Evolutionary conservation across 2,797 vertebrate genomes (phyloP).

Genomic region (Vipera latastei): DNA sequence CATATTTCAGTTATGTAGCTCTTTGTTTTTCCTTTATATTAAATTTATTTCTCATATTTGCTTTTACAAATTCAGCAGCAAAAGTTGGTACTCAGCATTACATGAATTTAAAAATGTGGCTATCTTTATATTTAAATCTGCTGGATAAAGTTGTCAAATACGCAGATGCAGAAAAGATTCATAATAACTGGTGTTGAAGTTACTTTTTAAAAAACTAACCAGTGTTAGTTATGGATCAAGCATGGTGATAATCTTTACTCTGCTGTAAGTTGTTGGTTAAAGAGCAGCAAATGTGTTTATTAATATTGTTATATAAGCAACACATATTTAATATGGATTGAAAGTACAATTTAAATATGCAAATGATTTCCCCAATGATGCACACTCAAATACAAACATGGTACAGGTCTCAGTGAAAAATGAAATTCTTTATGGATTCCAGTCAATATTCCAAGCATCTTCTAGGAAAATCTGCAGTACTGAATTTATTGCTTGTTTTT

Average conservation of each 20-base stretch:
- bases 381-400: constrained; percentile 26
- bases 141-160: constrained; percentile 38
- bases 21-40: background rate
- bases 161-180: constrained; percentile 30
- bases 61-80: constrained; percentile 38
- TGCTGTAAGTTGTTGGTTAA: constrained; percentile 27
- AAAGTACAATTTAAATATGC: constrained; percentile 24
- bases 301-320: constrained; percentile 45
- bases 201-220: constrained; percentile 7
- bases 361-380: constrained; percentile 56
- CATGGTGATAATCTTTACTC: constrained; percentile 27
- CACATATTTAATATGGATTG: constrained; percentile 13
- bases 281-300: constrained; percentile 62
- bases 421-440: background rate
- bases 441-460: constrained; percentile 47
- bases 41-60: constrained; percentile 2
- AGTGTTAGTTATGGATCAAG: background rate
- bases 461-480: constrained; percentile 53
- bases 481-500: constrained; percentile 50
- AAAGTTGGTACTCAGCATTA: constrained; percentile 30
- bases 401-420: background rate
- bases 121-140: constrained; percentile 21
- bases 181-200: constrained; percentile 34
- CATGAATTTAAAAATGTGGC: constrained; percentile 19
- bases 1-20: constrained; percentile 28